Evolutionary conservation across 35 echinoderm and acorn worm genomes (phyloP).

Genomic region (Heliocidaris tuberculata): DNA sequence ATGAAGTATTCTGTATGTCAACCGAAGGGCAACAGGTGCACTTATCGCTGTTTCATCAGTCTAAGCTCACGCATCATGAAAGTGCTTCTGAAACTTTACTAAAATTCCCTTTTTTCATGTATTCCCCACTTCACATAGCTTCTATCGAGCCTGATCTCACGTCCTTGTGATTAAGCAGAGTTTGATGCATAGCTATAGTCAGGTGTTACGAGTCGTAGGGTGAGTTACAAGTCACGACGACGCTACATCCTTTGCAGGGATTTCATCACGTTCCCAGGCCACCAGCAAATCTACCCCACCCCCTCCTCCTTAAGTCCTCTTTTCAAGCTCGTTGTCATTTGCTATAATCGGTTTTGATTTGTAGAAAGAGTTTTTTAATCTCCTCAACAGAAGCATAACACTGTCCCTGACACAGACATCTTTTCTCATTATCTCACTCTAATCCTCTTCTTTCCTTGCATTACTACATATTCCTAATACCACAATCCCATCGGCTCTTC

Average conservation of each 20-base stretch:
- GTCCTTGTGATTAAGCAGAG: background rate
- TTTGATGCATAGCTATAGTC: background rate
- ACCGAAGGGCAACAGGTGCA: background rate
- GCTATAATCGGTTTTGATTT: background rate
- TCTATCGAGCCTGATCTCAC: background rate
- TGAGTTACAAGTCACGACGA: background rate
- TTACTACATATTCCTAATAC: background rate
- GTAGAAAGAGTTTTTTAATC: background rate
- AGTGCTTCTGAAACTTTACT: background rate
- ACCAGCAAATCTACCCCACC: background rate
- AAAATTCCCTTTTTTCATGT: background rate
- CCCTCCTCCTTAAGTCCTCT: background rate
- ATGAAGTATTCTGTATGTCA: background rate
- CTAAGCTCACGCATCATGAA: background rate
- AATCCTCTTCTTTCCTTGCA: background rate
- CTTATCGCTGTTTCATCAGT: background rate
- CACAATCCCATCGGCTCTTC: no score
- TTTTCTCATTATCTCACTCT: background rate
- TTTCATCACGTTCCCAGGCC: background rate
- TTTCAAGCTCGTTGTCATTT: background rate
- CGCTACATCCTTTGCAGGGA: background rate
- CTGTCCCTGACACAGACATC: background rate
- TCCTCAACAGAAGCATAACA: background rate
- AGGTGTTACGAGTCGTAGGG: background rate
- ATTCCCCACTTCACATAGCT: background rate